Evolutionary conservation across 2,797 vertebrate species (phyloP).

Genomic region (Petrocephalus sullivani): DNA sequence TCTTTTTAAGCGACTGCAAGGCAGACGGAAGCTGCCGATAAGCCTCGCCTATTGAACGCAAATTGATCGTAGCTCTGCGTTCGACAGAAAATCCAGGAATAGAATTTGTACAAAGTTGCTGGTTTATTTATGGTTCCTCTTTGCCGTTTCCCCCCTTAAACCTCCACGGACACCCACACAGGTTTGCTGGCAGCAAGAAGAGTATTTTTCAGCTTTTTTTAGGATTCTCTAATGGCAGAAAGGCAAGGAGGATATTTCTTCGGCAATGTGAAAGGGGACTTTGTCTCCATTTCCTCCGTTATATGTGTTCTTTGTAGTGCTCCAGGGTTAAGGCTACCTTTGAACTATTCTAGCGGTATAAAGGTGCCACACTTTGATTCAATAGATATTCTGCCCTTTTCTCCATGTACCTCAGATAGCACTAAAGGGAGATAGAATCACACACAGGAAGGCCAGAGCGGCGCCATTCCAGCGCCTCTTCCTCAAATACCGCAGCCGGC

Average conservation of each 20-base stretch:
- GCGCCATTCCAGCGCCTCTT: background rate
- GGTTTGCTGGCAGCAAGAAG: background rate
- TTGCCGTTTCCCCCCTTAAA: background rate
- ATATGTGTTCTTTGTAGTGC: slow-evolving; percentile 13
- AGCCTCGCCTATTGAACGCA: background rate
- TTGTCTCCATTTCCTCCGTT: slow-evolving; percentile 24
- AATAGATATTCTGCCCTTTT: slow-evolving; percentile 31
- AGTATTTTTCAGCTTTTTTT: background rate
- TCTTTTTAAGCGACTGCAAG: background rate
- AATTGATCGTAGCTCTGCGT: background rate
- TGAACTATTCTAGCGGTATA: slow-evolving; percentile 25
- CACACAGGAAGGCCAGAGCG: slow-evolving; percentile 33
- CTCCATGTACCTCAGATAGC: slow-evolving; percentile 31
- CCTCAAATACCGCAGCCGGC: background rate
- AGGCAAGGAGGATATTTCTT: slow-evolving; percentile 30
- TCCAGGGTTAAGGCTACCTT: slow-evolving; percentile 33
- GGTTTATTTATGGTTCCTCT: background rate
- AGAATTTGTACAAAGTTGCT: background rate
- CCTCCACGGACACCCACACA: background rate
- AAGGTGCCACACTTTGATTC: slow-evolving; percentile 30
- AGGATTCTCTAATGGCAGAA: background rate
- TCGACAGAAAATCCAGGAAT: background rate
- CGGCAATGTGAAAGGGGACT: slow-evolving; percentile 17
- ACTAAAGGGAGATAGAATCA: slow-evolving; percentile 34
- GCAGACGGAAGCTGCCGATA: background rate